These are phyloP conservation scores for Lycophotia porphyrea DNA, from an alignment of 2,888 invertebrate genomes.

Conservation along the genomic window DNA sequence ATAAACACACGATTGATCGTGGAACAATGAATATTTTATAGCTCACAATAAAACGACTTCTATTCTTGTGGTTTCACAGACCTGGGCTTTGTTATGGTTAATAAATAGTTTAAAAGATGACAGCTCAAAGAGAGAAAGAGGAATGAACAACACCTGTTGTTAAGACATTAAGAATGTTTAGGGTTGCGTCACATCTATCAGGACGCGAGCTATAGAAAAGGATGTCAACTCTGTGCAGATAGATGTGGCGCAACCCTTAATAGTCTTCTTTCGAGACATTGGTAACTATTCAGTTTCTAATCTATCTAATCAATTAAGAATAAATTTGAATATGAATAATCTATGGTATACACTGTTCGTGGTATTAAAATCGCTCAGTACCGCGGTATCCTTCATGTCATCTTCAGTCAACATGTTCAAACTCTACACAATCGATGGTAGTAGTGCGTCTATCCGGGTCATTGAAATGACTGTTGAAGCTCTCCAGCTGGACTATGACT, in stretches of 20 bases:
- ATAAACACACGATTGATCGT: slow-evolving; percentile 11
- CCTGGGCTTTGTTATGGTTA: slow-evolving; percentile 35
- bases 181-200: neutral
- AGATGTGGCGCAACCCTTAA: neutral
- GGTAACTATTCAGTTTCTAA: neutral
- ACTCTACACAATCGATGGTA: slow-evolving; percentile 68
- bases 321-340: neutral
- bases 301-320: neutral
- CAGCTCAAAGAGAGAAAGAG: slow-evolving; percentile 37
- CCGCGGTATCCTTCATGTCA: neutral
- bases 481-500: slow-evolving; percentile 69
- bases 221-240: neutral
- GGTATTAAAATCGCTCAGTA: neutral
- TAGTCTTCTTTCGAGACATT: neutral
- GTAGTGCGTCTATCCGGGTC: slow-evolving; percentile 68
- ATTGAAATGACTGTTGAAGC: slow-evolving; percentile 71
- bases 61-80: slow-evolving; percentile 44
- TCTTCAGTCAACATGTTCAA: slow-evolving; percentile 10
- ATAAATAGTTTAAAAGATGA: slow-evolving; percentile 56
- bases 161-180: neutral
- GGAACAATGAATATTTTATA: slow-evolving; percentile 55
- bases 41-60: slow-evolving; percentile 40
- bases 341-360: neutral
- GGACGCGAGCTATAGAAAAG: neutral
- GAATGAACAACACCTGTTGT: slow-evolving; percentile 52